A percentile compares a stretch with the other conserved stretches of the same genome.
phyloP scores from a whole-genome alignment of 2,113 vertebrate species.

The Percina caprodes region DNA sequence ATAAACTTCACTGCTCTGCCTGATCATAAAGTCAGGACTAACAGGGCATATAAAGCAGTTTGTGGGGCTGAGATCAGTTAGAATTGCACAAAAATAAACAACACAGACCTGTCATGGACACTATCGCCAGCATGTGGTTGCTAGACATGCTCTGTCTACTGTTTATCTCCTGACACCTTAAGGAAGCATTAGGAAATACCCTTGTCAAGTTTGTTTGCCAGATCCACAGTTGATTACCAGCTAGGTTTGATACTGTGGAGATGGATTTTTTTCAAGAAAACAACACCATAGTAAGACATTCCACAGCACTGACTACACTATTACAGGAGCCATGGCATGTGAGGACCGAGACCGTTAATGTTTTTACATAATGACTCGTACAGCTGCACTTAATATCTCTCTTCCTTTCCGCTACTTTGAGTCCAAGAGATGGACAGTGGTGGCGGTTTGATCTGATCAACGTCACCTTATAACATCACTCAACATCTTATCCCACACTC shows the following conservation, averaged over 20 bases:
- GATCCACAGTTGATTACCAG: background rate
- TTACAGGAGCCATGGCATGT: slow-evolving; percentile 26
- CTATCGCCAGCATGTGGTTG: background rate
- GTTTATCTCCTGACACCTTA: no score
- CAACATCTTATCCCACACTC: slow-evolving; percentile 2
- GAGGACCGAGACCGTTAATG: slow-evolving; percentile 23
- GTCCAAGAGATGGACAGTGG: slow-evolving; percentile 31
- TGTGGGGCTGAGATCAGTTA: background rate
- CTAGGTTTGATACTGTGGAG: slow-evolving; percentile 4
- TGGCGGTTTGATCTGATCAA: slow-evolving; percentile 16
- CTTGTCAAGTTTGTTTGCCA: background rate
- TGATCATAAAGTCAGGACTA: background rate
- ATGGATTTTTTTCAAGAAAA: slow-evolving; percentile 3
- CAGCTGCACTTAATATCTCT: slow-evolving; percentile 37
- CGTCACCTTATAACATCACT: slow-evolving; percentile 5
- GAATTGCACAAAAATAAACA: background rate
- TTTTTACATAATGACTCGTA: slow-evolving; percentile 59
- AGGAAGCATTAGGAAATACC: background rate
- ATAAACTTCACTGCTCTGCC: background rate
- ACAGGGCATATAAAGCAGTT: background rate
- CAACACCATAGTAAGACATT: slow-evolving; percentile 22
- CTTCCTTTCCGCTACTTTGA: slow-evolving; percentile 20
- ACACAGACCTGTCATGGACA: background rate
- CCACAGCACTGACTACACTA: slow-evolving; percentile 32
- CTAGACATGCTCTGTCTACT: background rate